Evolutionary conservation across 2,113 vertebrate species (phyloP), one percentile per base, ranked within the genome.

Genomic region (Camarhynchus parvulus): DNA sequence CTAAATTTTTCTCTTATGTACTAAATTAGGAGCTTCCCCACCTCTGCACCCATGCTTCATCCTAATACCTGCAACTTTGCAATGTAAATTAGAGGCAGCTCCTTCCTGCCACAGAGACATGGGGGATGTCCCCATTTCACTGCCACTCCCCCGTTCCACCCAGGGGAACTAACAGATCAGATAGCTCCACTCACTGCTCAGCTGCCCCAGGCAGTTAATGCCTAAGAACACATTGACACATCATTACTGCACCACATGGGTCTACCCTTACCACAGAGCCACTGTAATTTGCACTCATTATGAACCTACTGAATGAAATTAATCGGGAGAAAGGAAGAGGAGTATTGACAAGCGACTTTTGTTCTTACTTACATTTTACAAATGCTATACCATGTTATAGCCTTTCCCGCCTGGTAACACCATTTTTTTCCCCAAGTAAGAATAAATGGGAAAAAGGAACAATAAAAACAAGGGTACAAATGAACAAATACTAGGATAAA

Each of bases 181-280:
- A 44, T 0, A 28, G 13, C 1, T 56, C 18, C 58, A 61, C 25
- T 21, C 25, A 3, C 41, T 27, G 31, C 9, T 4, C 44, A 39
- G 22, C 4, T 5, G 64, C 74, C 66, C 21, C 84, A 31, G 69
- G 87, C 69, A 56, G 35, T 15, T 13, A 66, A 7, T 80, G 49
- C 75, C 76, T 22, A 33, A 27, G 28, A 74, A 69, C 17, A 46
- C 11, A 14, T 15, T 37, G 47, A 83, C 55, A 53, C 39, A 66
- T 50, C 59, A 25, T 13, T 24, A 55, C 33, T 49, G 33, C 15
- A 53, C 67, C 72, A 22, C 50, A 27, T 1, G 5, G 66, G 28
- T 55, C 74, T 59, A 33, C 25, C 35, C 22, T 62, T 13, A 67
- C 63, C 49, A 67, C 55, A 35, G 5, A 67, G 39, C 28, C 64